Conservation (phyloP, 2,888 invertebrate genomes). For the Sinelater perroti region DNA sequence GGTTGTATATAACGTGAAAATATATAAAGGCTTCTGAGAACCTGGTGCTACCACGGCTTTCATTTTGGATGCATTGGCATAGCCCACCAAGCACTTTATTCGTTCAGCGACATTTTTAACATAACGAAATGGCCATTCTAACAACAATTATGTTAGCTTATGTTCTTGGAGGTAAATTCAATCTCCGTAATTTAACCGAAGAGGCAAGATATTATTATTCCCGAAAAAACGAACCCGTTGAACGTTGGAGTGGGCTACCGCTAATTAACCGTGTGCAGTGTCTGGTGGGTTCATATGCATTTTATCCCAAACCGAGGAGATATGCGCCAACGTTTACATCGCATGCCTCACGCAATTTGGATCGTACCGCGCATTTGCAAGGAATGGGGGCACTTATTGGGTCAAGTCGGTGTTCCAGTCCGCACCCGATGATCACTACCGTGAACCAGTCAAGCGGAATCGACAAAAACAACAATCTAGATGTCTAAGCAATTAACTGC, state of each 20-base stretch:
- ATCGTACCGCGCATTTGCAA: constrained; percentile 35
- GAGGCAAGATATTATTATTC: too few species aligned
- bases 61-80: too few species aligned
- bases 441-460: constrained; percentile 3
- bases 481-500: background rate
- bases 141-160: too few species aligned
- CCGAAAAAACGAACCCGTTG: too few species aligned
- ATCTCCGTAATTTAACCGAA: too few species aligned
- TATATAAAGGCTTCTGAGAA: constrained; percentile 7
- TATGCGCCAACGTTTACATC: constrained; percentile 36
- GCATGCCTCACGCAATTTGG: constrained; percentile 42
- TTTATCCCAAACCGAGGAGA: constrained; percentile 29
- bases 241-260: too few species aligned
- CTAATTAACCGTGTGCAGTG: too few species aligned
- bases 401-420: constrained; percentile 27
- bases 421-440: constrained; percentile 29
- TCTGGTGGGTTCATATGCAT: constrained; percentile 24
- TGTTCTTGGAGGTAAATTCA: too few species aligned
- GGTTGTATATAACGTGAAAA: constrained; percentile 8
- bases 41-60: too few species aligned
- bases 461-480: background rate
- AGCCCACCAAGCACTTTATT: too few species aligned
- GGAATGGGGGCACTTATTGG: constrained; percentile 32
- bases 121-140: too few species aligned
- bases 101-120: too few species aligned